Percentiles rank a stretch among this genome's conserved stretches.
phyloP scores from a whole-genome alignment of 2,888 invertebrate genomes.

The Parapristionchus giblindavisi region DNA sequence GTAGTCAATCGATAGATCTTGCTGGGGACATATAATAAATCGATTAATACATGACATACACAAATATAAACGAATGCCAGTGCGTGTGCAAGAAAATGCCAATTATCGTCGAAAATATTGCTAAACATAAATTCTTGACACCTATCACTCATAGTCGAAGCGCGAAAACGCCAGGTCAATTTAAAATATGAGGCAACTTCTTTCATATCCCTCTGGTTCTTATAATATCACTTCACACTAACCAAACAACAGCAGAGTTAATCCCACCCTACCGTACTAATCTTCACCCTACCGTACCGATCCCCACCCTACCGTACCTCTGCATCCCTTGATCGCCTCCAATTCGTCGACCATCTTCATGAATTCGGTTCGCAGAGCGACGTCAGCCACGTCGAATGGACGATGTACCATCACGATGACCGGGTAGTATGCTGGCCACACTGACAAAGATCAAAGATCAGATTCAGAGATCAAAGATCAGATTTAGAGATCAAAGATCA shows the following conservation, averaged over 20 bases:
- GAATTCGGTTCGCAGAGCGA: slow-evolving; percentile 44
- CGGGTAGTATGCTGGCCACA: slow-evolving; percentile 68
- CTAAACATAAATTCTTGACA: too few relatives aligned
- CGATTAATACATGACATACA: too few relatives aligned
- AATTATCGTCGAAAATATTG: too few relatives aligned
- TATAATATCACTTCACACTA: not conserved
- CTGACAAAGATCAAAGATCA: slow-evolving; percentile 39
- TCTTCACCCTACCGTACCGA: too few relatives aligned
- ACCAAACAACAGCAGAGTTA: slow-evolving; percentile 20
- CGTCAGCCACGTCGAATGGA: slow-evolving; percentile 56
- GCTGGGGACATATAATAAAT: not conserved
- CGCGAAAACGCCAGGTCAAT: too few relatives aligned
- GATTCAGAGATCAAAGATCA: not conserved
- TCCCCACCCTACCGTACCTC: slow-evolving; percentile 50
- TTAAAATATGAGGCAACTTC: too few relatives aligned
- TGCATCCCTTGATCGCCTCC: slow-evolving; percentile 57
- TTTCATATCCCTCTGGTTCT: too few relatives aligned
- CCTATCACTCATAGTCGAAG: too few relatives aligned
- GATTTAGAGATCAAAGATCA: not conserved
- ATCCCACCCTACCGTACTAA: too few relatives aligned
- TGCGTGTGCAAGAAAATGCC: too few relatives aligned
- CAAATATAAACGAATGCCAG: too few relatives aligned
- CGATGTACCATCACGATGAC: slow-evolving; percentile 65
- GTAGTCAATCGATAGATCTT: not conserved
- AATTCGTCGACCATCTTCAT: slow-evolving; percentile 59